Percentiles rank a stretch among this genome's conserved stretches.
Evolutionary conservation across 30 jellyfish, hydroid and myxozoan species (phyloP).

Genomic region (Phacellophora camtschatica): DNA sequence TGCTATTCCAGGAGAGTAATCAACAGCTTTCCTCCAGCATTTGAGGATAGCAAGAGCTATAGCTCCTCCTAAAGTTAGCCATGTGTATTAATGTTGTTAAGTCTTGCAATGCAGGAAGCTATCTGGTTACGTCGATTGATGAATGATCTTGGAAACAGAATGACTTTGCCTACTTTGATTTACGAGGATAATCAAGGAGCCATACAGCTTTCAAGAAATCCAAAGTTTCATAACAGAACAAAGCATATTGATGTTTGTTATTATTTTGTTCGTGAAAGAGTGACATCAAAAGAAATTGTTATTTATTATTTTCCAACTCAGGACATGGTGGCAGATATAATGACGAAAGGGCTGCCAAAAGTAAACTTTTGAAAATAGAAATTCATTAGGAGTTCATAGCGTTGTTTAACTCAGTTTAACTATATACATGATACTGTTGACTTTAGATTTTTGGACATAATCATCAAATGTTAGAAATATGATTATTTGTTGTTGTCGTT

Average conservation of each 20-base stretch:
- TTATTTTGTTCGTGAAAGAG: constrained; percentile 19
- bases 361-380: not conserved
- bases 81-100: too few relatives aligned
- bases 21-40: too few relatives aligned
- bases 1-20: too few relatives aligned
- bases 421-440: not conserved
- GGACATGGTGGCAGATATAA: constrained; percentile 42
- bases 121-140: constrained; percentile 15
- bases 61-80: too few relatives aligned
- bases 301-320: constrained; percentile 17
- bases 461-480: constrained; percentile 1
- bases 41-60: too few relatives aligned
- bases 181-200: constrained; percentile 56
- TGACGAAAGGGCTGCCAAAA: constrained; percentile 42
- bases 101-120: too few relatives aligned
- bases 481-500: not conserved
- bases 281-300: not conserved
- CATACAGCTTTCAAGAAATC: constrained; percentile 11
- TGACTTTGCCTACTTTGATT: not conserved
- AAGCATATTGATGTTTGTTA: too few relatives aligned
- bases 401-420: not conserved
- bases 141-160: constrained; percentile 13
- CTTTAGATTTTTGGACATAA: not conserved
- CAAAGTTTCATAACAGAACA: constrained; percentile 1
- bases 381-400: not conserved